phyloP scores from a whole-genome alignment of 2,888 invertebrate genomes.

The Plebejus argus region DNA sequence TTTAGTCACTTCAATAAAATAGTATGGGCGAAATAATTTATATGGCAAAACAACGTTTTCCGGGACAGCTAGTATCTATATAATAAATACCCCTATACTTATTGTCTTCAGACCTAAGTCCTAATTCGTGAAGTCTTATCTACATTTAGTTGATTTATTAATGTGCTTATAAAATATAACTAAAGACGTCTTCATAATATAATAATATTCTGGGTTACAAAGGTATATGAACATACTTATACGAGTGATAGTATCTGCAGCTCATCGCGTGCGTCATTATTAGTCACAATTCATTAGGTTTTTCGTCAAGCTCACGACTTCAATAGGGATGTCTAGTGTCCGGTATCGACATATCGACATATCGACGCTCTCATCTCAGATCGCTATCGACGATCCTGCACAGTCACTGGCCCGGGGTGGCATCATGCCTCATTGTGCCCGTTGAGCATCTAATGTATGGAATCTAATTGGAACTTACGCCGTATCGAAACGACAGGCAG shows the following conservation, averaged over 20 bases:
- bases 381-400: slow-evolving; percentile 76
- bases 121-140: too few species aligned
- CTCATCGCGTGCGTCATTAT: slow-evolving; percentile 67
- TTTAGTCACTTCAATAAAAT: too few species aligned
- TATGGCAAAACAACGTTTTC: too few species aligned
- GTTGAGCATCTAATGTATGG: slow-evolving; percentile 76
- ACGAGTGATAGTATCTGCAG: neutral
- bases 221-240: neutral
- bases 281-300: slow-evolving; percentile 79
- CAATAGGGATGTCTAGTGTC: slow-evolving; percentile 77
- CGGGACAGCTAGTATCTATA: too few species aligned
- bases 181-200: neutral
- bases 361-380: slow-evolving; percentile 74
- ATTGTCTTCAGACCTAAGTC: too few species aligned
- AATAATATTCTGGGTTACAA: neutral
- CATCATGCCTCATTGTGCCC: slow-evolving; percentile 75
- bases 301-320: slow-evolving; percentile 74
- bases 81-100: too few species aligned
- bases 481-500: slow-evolving; percentile 62
- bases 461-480: slow-evolving; percentile 70
- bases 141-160: too few species aligned
- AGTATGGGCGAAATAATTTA: too few species aligned
- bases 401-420: slow-evolving; percentile 79
- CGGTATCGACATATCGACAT: slow-evolving; percentile 73
- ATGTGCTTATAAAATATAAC: too few species aligned